phyloP scores from a whole-genome alignment of 23 tunicate species.

The Phallusia fumigata region DNA sequence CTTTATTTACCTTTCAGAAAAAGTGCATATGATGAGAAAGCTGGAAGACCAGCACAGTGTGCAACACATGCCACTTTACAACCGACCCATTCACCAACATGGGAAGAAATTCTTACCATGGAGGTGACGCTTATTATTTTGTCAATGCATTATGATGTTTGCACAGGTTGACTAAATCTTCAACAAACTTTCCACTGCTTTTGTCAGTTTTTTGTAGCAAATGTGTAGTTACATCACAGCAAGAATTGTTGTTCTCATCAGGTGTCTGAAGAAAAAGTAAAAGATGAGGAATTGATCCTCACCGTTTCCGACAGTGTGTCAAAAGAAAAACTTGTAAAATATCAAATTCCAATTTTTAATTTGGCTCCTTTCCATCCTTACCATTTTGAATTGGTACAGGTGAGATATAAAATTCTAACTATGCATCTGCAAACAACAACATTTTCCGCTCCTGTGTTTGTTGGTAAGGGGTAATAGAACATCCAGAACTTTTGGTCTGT shows the following conservation, averaged over 20 bases:
- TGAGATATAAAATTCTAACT: neutral
- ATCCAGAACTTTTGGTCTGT: too few relatives aligned
- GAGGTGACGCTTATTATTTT: constrained; percentile 29
- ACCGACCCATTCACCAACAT: constrained; percentile 87
- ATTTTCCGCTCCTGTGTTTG: too few relatives aligned
- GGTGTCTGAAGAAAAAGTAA: constrained; percentile 53
- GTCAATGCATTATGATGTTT: too few relatives aligned
- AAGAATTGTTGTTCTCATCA: neutral
- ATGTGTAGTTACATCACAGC: too few relatives aligned
- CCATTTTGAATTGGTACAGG: constrained; percentile 86
- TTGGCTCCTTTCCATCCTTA: constrained; percentile 85
- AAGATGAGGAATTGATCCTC: constrained; percentile 69
- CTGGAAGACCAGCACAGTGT: constrained; percentile 52
- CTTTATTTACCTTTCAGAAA: constrained; percentile 40
- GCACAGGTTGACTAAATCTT: neutral
- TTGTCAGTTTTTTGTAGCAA: too few relatives aligned
- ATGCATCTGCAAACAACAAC: neutral
- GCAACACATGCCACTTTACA: constrained; percentile 65
- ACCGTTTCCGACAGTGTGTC: constrained; percentile 67
- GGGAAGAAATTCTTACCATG: constrained; percentile 82
- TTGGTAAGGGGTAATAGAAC: too few relatives aligned
- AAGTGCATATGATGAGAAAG: constrained; percentile 60
- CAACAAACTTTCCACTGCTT: too few relatives aligned
- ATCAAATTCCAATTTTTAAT: constrained; percentile 41
- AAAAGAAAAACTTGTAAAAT: constrained; percentile 73